Evolutionary conservation across 2,888 invertebrate species (phyloP), one percentile per base, ranked within the genome.

Genomic region (Malthinus flaveolus): DNA sequence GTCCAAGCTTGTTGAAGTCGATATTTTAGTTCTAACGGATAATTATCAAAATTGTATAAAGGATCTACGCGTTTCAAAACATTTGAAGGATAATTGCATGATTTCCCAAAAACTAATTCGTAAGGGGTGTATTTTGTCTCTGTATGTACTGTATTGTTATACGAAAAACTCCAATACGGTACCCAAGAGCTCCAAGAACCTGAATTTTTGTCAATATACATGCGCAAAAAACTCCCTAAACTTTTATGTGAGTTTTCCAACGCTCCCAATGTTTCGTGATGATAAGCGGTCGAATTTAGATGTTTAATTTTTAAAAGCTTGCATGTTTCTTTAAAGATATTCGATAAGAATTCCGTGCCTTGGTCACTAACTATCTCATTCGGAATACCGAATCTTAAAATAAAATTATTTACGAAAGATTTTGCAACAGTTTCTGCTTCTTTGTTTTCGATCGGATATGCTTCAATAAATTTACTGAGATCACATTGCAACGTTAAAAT

Each of bases 131-230:
- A 66, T 48, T 62, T 59, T 32, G 64, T 68, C 57, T 53, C 60
- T 7, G 62, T 59, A 34, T 68, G 64, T 1, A 64, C 64, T 4
- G 65, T 57, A 7, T 32, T 67, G 34, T 64, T 67, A 55, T 61
- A 67, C 1, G 65, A n/a, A 56, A 67, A 66, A 59, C 61, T 61
- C 65, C 67, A 66, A 53, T 47, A 65, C 0, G 61, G 55, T 8
- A 67, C 7, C 66, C 65, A 65, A n/a, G 39, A 39, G 54, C 65
- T 66, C 64, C 66, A 64, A 12, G 57, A 13, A 13, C 8, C 35
- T 13, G 46, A 9, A 33, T 55, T 31, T 32, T 46, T 46, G 10
- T 10, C 32, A 3, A 34, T 33, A 47, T 63, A 56, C 33, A 59
- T 66, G 7, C 62, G 37, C 44, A 56, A 55, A 52, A 51, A 65